These are phyloP conservation scores for Coendou prehensilis DNA, from an alignment of 2,797 vertebrate genomes.

Conservation along the genomic window DNA sequence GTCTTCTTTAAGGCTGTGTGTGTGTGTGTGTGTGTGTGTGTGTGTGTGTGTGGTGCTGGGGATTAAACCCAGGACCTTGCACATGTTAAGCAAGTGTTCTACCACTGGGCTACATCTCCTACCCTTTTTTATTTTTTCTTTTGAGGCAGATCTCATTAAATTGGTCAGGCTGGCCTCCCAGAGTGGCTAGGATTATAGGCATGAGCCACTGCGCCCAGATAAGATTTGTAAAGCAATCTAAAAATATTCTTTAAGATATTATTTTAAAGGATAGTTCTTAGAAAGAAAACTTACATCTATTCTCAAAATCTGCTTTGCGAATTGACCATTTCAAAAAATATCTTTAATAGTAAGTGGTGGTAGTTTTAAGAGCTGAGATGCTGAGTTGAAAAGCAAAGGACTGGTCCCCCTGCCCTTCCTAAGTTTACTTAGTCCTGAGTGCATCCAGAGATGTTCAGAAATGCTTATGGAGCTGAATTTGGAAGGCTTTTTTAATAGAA, in stretches of 20 bases:
- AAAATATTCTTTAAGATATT: not conserved
- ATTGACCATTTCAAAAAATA: not conserved
- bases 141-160: not conserved
- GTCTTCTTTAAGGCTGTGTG: not conserved
- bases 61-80: not conserved
- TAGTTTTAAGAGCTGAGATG: not conserved
- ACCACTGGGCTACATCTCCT: not conserved
- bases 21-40: not conserved
- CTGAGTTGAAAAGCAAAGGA: not conserved
- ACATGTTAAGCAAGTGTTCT: not conserved
- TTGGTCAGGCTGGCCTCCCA: not conserved
- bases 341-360: not conserved
- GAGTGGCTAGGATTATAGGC: not conserved
- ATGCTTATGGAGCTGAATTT: not conserved
- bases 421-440: not conserved
- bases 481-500: not conserved
- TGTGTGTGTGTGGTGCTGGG: not conserved
- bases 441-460: not conserved
- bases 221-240: not conserved
- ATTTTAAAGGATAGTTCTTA: slow-evolving; percentile 42
- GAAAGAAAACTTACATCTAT: not conserved
- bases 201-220: not conserved
- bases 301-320: slow-evolving; percentile 30
- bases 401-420: not conserved
- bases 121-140: not conserved